phyloP scores from a whole-genome alignment of 2,113 vertebrate species.

The Sylvilagus bachmani region DNA sequence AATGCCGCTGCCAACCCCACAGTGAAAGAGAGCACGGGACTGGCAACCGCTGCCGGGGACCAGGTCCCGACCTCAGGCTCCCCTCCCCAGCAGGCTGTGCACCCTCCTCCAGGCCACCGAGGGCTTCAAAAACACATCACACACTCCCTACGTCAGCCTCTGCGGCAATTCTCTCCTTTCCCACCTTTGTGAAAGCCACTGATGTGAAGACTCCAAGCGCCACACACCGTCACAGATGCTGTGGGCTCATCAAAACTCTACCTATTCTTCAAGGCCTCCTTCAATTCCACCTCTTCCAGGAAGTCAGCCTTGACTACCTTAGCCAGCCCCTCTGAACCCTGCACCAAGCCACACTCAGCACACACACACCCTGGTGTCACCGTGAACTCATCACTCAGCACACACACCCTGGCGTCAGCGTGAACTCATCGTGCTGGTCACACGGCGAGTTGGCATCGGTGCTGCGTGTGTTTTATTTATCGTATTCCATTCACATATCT shows the following conservation, averaged over 20 bases:
- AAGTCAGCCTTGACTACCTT: slow-evolving; percentile 37
- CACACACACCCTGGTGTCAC: background rate
- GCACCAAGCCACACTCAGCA: background rate
- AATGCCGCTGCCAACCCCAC: fast-evolving
- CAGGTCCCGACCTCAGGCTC: background rate
- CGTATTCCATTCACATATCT: background rate
- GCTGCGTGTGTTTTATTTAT: background rate
- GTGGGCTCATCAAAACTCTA: background rate
- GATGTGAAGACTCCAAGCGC: background rate
- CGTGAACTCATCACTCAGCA: background rate
- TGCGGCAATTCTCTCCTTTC: background rate
- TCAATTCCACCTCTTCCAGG: slow-evolving; percentile 15
- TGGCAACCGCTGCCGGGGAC: background rate
- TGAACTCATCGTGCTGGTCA: background rate
- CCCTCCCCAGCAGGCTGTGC: background rate
- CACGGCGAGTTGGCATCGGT: background rate
- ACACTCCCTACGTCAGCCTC: background rate
- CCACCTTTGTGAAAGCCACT: background rate
- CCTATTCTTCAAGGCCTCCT: slow-evolving; percentile 5
- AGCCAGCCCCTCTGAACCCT: slow-evolving; percentile 37
- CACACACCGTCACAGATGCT: background rate
- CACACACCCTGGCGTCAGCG: background rate
- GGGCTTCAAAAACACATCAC: background rate
- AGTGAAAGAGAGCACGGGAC: background rate
- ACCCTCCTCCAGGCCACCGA: background rate